These are phyloP conservation scores for Dermatemys mawii DNA, from an alignment of 2,113 vertebrate species.

Conservation along the genomic window DNA sequence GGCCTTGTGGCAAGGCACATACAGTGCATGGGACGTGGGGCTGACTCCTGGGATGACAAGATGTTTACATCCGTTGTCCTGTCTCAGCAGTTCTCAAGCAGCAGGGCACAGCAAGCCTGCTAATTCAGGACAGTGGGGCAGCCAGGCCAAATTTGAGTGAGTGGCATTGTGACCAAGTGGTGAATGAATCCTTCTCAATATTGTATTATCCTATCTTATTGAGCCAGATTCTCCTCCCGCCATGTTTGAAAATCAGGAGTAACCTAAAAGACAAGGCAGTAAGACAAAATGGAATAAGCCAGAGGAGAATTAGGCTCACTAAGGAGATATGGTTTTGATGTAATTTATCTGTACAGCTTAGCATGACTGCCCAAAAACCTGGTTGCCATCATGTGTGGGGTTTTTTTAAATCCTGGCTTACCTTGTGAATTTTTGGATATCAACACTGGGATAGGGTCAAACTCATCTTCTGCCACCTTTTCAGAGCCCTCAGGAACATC, in stretches of 20 bases:
- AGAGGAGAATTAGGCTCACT: background rate
- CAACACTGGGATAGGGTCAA: constrained; percentile 99
- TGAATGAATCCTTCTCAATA: background rate
- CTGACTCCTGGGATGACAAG: background rate
- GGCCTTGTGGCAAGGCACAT: too few relatives aligned
- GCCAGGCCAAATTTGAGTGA: background rate
- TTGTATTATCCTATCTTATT: background rate
- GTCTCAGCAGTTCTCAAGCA: background rate
- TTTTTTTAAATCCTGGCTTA: constrained; percentile 81
- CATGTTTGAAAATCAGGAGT: background rate
- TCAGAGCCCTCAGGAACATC: constrained; percentile 86
- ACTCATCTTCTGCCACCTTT: constrained; percentile 95
- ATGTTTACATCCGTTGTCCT: background rate
- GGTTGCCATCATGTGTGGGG: background rate
- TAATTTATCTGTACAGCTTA: background rate
- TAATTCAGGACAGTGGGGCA: background rate
- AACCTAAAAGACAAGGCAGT: background rate
- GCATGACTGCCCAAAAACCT: background rate
- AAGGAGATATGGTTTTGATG: rapidly evolving
- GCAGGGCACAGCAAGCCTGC: background rate
- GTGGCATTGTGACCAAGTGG: background rate
- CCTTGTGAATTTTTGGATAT: constrained; percentile 99
- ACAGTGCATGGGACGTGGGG: background rate
- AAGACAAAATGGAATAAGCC: background rate
- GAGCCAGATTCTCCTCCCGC: background rate